A percentile compares a stretch with the other conserved stretches of the same genome.
phyloP scores from a whole-genome alignment of 2,888 invertebrate genomes.

The Lacanobia wlatinum region DNA sequence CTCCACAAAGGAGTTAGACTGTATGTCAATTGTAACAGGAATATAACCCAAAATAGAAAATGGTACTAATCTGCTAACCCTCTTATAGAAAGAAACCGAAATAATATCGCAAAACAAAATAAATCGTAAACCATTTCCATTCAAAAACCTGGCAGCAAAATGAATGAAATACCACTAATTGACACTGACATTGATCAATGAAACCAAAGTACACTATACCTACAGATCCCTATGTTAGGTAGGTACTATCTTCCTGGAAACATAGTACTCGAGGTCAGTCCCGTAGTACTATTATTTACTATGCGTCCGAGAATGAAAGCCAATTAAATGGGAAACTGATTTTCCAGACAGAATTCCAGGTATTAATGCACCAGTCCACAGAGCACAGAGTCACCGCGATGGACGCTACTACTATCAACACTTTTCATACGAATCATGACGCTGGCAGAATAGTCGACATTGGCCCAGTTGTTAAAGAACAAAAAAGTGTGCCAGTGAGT shows the following conservation, averaged over 20 bases:
- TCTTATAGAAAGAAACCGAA: too few relatives aligned
- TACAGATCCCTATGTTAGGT: too few relatives aligned
- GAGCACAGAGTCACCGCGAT: neutral
- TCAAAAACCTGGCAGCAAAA: too few relatives aligned
- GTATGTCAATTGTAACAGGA: too few relatives aligned
- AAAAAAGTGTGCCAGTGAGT: too few relatives aligned
- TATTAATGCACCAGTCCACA: neutral
- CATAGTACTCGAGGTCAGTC: neutral
- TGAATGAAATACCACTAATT: neutral
- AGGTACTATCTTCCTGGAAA: neutral
- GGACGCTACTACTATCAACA: too few relatives aligned
- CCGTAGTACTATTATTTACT: constrained; percentile 1
- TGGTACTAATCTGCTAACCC: too few relatives aligned
- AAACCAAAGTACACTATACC: neutral
- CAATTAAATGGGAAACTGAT: neutral
- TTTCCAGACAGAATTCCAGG: constrained; percentile 26
- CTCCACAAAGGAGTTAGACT: too few relatives aligned
- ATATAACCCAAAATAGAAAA: too few relatives aligned
- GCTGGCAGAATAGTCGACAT: neutral
- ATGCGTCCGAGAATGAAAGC: neutral
- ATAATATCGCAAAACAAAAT: too few relatives aligned
- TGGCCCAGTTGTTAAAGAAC: too few relatives aligned
- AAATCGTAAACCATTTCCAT: too few relatives aligned
- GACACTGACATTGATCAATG: neutral
- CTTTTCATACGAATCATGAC: neutral